Evolutionary conservation across 2,113 vertebrate genomes (phyloP).

Genomic region (Canis aureus): DNA sequence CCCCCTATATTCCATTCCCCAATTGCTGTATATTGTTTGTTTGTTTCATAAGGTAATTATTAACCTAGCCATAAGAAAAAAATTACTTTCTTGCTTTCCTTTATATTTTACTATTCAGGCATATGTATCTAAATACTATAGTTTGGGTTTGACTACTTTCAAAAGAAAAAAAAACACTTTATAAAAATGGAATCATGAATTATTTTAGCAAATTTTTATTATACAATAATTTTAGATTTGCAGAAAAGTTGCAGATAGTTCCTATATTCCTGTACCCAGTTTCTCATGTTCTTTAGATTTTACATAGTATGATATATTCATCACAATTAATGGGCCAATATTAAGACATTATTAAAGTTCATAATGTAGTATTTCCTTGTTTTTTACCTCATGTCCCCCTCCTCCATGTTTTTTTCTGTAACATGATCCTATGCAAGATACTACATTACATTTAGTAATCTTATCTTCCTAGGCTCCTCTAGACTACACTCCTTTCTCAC

Average conservation of each 20-base stretch:
- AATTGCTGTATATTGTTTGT: neutral
- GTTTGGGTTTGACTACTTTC: neutral
- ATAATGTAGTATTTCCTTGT: neutral
- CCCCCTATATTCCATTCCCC: neutral
- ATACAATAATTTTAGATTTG: neutral
- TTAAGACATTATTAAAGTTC: neutral
- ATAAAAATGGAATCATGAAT: neutral
- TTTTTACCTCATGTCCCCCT: neutral
- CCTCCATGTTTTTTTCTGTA: neutral
- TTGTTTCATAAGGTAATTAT: neutral
- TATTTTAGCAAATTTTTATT: neutral
- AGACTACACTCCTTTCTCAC: neutral
- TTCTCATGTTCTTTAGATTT: neutral
- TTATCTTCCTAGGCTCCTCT: neutral
- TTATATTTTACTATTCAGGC: neutral
- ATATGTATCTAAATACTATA: slow-evolving; percentile 2
- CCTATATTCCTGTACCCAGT: neutral
- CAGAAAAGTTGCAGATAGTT: neutral
- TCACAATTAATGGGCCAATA: neutral
- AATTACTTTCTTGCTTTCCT: neutral
- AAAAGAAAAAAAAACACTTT: neutral
- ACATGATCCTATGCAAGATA: neutral
- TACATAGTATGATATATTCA: neutral
- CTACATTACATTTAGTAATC: neutral
- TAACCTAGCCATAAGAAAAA: neutral